phyloP scores from a whole-genome alignment of 1,140 invertebrate genomes.

The Mesaphorura yosii region DNA sequence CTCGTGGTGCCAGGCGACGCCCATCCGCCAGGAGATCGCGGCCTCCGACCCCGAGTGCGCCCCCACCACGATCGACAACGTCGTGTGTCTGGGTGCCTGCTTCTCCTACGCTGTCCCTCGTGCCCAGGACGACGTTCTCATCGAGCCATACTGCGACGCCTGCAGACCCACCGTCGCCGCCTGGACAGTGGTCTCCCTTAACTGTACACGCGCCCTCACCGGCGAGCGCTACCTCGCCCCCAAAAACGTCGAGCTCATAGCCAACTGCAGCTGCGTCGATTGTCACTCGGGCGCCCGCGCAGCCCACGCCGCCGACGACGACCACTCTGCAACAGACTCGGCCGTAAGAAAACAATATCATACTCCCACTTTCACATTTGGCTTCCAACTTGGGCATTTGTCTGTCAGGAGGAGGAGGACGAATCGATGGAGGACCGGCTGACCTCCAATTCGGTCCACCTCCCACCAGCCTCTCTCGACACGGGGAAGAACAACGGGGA shows the following conservation, averaged over 20 bases:
- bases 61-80: slow-evolving; percentile 28
- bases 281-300: slow-evolving; percentile 18
- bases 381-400: background rate
- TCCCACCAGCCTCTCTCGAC: background rate
- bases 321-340: slow-evolving; percentile 8
- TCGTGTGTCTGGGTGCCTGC: slow-evolving; percentile 30
- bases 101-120: slow-evolving; percentile 26
- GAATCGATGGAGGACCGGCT: background rate
- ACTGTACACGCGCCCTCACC: slow-evolving; percentile 23
- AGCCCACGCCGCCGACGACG: background rate
- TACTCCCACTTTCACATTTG: background rate
- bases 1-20: slow-evolving; percentile 29
- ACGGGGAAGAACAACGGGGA: background rate
- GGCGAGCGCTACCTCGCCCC: slow-evolving; percentile 22
- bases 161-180: slow-evolving; percentile 22
- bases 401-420: slow-evolving; percentile 5
- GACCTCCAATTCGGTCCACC: background rate
- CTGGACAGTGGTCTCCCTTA: slow-evolving; percentile 27
- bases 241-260: slow-evolving; percentile 26
- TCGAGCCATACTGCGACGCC: slow-evolving; percentile 30
- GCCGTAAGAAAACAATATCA: slow-evolving; percentile 3
- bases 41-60: slow-evolving; percentile 23
- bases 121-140: slow-evolving; percentile 25
- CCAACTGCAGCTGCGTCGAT: slow-evolving; percentile 30
- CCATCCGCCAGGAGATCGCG: slow-evolving; percentile 29